Base-by-base conservation (phyloP, 2,113 vertebrate genomes). In the Ptyas mucosa region DNA sequence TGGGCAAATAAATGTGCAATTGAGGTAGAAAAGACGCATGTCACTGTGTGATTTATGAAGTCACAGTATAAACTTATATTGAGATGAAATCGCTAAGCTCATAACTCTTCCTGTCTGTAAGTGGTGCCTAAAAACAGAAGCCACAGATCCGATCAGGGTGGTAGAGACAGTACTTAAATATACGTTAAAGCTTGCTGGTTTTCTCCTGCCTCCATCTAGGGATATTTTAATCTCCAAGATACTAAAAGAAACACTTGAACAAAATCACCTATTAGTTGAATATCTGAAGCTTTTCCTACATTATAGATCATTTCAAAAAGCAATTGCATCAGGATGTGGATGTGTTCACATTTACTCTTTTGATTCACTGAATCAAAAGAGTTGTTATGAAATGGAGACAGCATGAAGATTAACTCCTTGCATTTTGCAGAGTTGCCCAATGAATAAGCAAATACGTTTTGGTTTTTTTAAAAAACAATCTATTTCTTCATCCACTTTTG, bases 81-180 rank as follows among this genome's bases (percentile, higher is more conserved):
- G 94, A 93, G 21, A 94, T 92, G 81, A 95, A 97, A 94, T 95
- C 26, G 87, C 26, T 61, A 94, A 0, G 15, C 91, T 93, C 87
- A 91, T 95, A 94, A 96, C 51, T 96, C 92, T 86, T 93, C 52
- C 39, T 95, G 81, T 93, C 91, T 54, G 1, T 92, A 94, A 85
- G 52, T 93, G 94, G 92, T 96, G 94, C 91, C 64, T 93, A 55
- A 95, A 89, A 55, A 93, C 93, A 94, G 15, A 23, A 86, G 52
- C 57, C n/a, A 9, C 23, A 15, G 52, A 89, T 52, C 51, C 85
- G 69, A 92, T 90, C 93, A 92, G 52, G 34, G 93, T 94, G 43
- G 90, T 87, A 89, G 43, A 89, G 95, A 52, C 12, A 95, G 90
- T 91, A 92, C 0, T 0, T 95, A 86, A 92, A 55, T 94, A 52